Conservation (phyloP, 1,140 invertebrate species). For the Drosophila simulans region DNA sequence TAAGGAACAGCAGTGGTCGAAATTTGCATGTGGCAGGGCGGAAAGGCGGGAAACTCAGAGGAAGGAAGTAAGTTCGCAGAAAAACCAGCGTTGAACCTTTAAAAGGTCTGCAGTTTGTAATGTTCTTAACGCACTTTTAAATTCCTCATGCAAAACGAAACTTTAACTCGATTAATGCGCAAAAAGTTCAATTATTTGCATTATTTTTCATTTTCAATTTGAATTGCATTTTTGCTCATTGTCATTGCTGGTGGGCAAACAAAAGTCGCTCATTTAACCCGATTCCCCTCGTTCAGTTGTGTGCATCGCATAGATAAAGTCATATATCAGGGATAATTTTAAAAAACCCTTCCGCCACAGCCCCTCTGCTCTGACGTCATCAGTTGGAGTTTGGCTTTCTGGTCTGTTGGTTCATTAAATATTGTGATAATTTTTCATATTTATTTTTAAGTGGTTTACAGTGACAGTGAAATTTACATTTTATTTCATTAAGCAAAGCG, state of each 20-base stretch:
- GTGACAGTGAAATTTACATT: constrained; percentile 66
- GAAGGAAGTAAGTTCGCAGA: not conserved
- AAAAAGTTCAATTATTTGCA: constrained; percentile 31
- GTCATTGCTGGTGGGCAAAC: constrained; percentile 46
- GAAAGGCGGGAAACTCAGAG: not conserved
- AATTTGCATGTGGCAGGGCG: constrained; percentile 43
- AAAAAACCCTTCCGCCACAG: constrained; percentile 25
- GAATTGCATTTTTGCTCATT: constrained; percentile 41
- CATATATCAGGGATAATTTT: constrained; percentile 76
- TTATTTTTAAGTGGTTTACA: constrained; percentile 79
- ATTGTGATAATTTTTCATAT: constrained; percentile 81
- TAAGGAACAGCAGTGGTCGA: constrained; percentile 6
- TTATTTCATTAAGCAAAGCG: constrained; percentile 60
- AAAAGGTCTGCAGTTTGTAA: not conserved
- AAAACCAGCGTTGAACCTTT: not conserved
- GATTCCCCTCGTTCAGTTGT: constrained; percentile 5
- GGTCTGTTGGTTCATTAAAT: constrained; percentile 82
- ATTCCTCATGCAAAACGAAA: constrained; percentile 1
- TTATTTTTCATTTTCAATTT: constrained; percentile 48
- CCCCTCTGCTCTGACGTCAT: constrained; percentile 30
- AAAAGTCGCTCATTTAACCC: constrained; percentile 45
- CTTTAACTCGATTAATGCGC: constrained; percentile 26
- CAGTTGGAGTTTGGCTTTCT: constrained; percentile 63
- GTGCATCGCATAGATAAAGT: constrained; percentile 77
- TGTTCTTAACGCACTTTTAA: not conserved